A percentile compares a stretch with the other conserved stretches of the same genome.
phyloP scores from a whole-genome alignment of 2,797 vertebrate genomes.

The Protosalanx chinensis region DNA sequence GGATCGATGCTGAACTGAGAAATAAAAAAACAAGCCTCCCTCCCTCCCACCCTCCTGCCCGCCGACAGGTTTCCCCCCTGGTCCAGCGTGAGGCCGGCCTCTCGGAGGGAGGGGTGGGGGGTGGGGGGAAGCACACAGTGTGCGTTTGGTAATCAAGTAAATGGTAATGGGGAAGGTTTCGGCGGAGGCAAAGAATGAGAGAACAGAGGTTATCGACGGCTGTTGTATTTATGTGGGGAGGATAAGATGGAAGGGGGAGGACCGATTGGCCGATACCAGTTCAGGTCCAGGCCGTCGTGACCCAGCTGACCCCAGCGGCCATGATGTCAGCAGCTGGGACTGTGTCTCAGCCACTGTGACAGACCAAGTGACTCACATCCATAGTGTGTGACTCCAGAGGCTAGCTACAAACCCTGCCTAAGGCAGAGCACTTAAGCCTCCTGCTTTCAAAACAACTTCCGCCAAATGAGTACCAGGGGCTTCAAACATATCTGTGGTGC shows the following conservation, averaged over 20 bases:
- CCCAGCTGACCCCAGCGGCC: conserved; percentile 5
- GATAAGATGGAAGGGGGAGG: conserved; percentile 24
- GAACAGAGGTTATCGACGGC: conserved; percentile 7
- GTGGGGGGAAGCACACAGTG: not conserved
- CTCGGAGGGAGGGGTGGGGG: conserved; percentile 1
- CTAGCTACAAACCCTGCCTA: no score
- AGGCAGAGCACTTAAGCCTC: conserved; percentile 26
- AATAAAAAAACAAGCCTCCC: conserved; percentile 43
- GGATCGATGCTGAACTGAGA: conserved; percentile 54
- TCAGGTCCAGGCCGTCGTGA: conserved; percentile 23
- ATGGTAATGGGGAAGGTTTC: not conserved
- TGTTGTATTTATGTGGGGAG: conserved; percentile 59
- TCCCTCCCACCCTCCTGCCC: conserved; percentile 24
- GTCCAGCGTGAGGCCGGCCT: conserved; percentile 33
- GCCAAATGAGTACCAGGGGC: conserved; percentile 62
- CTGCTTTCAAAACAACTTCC: conserved; percentile 52
- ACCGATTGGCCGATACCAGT: conserved; percentile 24
- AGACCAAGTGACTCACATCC: not conserved
- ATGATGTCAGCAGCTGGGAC: conserved; percentile 9
- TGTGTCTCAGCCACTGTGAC: not conserved
- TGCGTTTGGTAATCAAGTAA: no score
- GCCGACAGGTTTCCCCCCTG: conserved; percentile 47
- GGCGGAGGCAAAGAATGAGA: not conserved
- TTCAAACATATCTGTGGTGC: conserved; percentile 60
- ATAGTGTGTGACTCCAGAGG: no score